Base-by-base conservation (phyloP, 2,113 vertebrate genomes). In the Ancistrus triradiatus region DNA sequence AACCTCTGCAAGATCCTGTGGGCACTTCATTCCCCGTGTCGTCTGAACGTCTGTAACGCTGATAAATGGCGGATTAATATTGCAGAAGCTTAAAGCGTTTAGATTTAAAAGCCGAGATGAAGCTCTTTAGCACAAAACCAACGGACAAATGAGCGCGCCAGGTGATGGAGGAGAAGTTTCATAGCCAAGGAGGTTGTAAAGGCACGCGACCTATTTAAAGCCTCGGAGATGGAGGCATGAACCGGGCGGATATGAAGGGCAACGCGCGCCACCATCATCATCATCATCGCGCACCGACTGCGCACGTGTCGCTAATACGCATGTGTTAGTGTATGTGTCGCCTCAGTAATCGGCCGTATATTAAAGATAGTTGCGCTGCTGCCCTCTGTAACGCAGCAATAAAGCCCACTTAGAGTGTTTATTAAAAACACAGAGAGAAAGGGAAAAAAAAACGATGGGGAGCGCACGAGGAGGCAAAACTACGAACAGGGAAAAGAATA, bases 391-490 rank as follows among this genome's bases (percentile, higher is more conserved):
- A 80, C 70, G 74, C 66, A 75, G 79, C 77, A 81, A 81, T 81
- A 81, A 81, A 81, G 77, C 66, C 69, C 77, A 75, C 72, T 77
- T 81, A 77, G 67, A 78, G 72, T 64, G 66, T 66, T 73, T 78
- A 78, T 78, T 78, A 78, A 81, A 76, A 74, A 75, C 67, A 72
- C 61, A 66, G 21, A 14, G 66, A 27, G 14, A 47, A 33, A 56
- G 44, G 3, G 38, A 50, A 9, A 63, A 49, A 15, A 21, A 18
- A 55, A 31, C 37, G 46, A 17, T 44, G 55, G 15, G 55, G 47
- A 6, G 19, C 22, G 56, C 7, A 33, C 25, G 25, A 6, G 24
- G n/a, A 59, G 57, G 25, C 40, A 31, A 31, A 70, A 51, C 40
- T 22, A 15, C 58, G 68, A 59, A 59, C 70, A 69, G 38, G 50